Evolutionary conservation across 37 sponge, comb jelly and placozoan genomes (phyloP), one percentile per base, ranked within the genome.

Genomic region (Mnemiopsis leidyi): DNA sequence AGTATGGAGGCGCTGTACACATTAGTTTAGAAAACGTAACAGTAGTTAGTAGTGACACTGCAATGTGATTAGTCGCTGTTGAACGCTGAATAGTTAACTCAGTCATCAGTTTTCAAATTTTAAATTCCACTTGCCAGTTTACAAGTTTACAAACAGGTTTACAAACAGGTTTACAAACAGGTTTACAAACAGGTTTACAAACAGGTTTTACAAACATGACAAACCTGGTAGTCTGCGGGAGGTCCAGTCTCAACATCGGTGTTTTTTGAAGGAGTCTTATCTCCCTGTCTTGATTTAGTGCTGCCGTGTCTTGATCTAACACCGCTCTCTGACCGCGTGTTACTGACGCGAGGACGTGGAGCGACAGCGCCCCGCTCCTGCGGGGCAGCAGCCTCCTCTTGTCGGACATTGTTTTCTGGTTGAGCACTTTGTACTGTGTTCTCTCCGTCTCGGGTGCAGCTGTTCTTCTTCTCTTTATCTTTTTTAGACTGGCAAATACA

Each of bases 401-500:
- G n/a, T n/a, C n/a, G n/a, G n/a, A n/a, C n/a, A n/a, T n/a, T n/a
- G n/a, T n/a, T n/a, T n/a, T n/a, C n/a, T n/a, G n/a, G n/a, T n/a
- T n/a, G n/a, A n/a, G n/a, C n/a, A n/a, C n/a, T n/a, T n/a, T n/a
- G n/a, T n/a, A n/a, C n/a, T n/a, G n/a, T n/a, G n/a, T n/a, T n/a
- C 61, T 48, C 61, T 48, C 61, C 61, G 13, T 5, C 13, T 18
- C 61, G 61, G 13, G 9, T 48, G 13, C 61, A 48, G 9, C 61
- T 36, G 5, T 36, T 28, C 3, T 32, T 34, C 3, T 77, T 77
- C 32, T 77, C 79, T 77, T 77, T 34, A 3, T 32, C 36, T 32
- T 77, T 26, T 36, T 77, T 77, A 77, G 79, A 77, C 36, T 77
- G 79, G 32, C 79, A 77, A 26, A 77, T 9, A 77, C 79, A 77